phyloP scores from a whole-genome alignment of 2,113 vertebrate genomes.

The Galeopterus variegatus region DNA sequence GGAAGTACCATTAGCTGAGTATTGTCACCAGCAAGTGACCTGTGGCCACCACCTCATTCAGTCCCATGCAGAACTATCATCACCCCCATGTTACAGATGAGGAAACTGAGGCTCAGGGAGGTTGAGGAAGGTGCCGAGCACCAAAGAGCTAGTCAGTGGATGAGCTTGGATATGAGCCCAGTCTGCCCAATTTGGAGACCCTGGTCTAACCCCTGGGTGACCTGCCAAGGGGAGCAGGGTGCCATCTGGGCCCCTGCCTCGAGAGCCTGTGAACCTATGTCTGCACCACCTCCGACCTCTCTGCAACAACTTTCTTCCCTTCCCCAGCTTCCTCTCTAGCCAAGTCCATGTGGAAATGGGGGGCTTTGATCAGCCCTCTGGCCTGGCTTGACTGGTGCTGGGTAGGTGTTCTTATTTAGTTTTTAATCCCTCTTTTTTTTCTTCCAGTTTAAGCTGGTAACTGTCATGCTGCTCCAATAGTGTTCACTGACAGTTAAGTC shows the following conservation, averaged over 20 bases:
- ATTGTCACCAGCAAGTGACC: background rate
- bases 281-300: background rate
- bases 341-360: background rate
- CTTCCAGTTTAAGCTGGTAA: background rate
- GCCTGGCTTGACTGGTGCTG: background rate
- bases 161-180: background rate
- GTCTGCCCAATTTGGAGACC: background rate
- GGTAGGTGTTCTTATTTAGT: no score
- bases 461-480: background rate
- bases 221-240: background rate
- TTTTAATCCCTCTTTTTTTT: background rate
- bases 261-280: background rate
- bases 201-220: background rate
- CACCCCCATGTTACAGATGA: background rate
- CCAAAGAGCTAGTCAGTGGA: background rate
- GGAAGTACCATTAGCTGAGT: background rate
- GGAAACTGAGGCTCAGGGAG: background rate
- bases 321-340: fast-evolving
- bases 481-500: slow-evolving; percentile 22
- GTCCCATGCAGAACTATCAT: background rate
- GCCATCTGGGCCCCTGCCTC: background rate
- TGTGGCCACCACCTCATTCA: no score
- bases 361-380: no score
- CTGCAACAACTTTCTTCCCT: fast-evolving
- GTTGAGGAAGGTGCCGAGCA: background rate